A percentile compares a stretch with the other conserved stretches of the same genome.
phyloP scores from a whole-genome alignment of 1,140 invertebrate genomes.

The Portunus trituberculatus region DNA sequence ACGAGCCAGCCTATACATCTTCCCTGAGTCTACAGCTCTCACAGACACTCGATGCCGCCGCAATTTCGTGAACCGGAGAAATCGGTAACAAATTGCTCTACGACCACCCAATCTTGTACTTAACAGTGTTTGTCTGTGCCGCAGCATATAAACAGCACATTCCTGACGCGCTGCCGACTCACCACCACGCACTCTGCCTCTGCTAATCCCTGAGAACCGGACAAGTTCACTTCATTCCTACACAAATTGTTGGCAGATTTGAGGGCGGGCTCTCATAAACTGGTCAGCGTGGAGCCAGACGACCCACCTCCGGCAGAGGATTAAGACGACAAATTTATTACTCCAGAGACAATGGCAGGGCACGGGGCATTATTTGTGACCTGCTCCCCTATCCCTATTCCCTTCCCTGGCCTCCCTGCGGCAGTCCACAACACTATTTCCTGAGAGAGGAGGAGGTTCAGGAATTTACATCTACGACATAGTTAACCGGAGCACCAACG shows the following conservation, averaged over 20 bases:
- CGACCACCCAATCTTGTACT: slow-evolving; percentile 48
- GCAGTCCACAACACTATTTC: background rate
- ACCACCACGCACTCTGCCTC: slow-evolving; percentile 28
- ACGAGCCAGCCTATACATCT: too few species aligned
- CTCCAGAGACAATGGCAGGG: background rate
- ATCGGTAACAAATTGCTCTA: slow-evolving; percentile 44
- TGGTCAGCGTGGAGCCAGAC: slow-evolving; percentile 45
- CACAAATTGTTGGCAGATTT: slow-evolving; percentile 49
- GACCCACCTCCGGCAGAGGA: slow-evolving; percentile 53
- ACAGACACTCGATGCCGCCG: background rate
- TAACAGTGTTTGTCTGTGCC: slow-evolving; percentile 47
- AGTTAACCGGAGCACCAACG: too few species aligned
- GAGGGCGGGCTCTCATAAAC: slow-evolving; percentile 60
- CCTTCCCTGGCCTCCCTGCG: background rate
- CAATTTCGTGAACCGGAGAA: background rate
- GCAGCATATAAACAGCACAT: background rate
- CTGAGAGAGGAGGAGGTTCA: background rate
- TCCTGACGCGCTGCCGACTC: background rate
- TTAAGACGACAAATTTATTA: slow-evolving; percentile 71
- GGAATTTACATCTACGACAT: background rate
- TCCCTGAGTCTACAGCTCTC: background rate
- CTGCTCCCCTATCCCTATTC: background rate
- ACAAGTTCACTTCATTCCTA: slow-evolving; percentile 51
- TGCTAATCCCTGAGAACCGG: slow-evolving; percentile 48
- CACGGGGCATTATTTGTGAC: slow-evolving; percentile 50